Base-by-base conservation (phyloP, 2,888 invertebrate genomes). In the Desoria tigrina region DNA sequence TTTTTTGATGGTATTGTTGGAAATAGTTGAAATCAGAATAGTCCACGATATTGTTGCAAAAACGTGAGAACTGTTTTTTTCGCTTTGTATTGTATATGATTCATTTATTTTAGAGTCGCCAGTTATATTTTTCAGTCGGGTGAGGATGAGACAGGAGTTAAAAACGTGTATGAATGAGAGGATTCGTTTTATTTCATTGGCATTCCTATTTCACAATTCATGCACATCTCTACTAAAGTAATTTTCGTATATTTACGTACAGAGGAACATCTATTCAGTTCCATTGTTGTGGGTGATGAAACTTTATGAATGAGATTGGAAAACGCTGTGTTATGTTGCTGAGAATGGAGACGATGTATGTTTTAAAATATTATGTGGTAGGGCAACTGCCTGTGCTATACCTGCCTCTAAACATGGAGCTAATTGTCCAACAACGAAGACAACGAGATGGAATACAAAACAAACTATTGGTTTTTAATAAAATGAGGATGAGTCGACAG, bases 401-500 rank as follows among this genome's bases (percentile, higher is more conserved):
- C 42, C 14, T 21, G 37, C 14, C n/a, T 11, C 4, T 23, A 32
- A 42, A 57, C 21, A 42, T 42, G 56, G 39, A 57, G 56, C 56
- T 42, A 57, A 57, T 57, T 57, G 56, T 57, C 42, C 21, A 24
- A 57, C 14, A 42, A 42, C 14, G 39, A n/a, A n/a, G n/a, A n/a
- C n/a, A n/a, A n/a, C n/a, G n/a, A n/a, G n/a, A 42, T 57, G 56
- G 37, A 57, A 16, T 16, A 28, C 14, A 23, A 2, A 55, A 16
- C 28, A 2, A 28, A 28, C 27, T 55, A 28, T 28, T 18, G 7
- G 55, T 55, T 27, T n/a, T 55, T 32, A 28, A 55, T 55, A 55
- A 55, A 27, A 57, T 23, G 23, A 42, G 39, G 56, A 57, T 57
- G 56, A 57, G 56, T 57, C 56, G 37, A 42, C 56, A 57, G 26